Conservation (phyloP, 1,140 invertebrate species). For the Drosophila sp. region DNA sequence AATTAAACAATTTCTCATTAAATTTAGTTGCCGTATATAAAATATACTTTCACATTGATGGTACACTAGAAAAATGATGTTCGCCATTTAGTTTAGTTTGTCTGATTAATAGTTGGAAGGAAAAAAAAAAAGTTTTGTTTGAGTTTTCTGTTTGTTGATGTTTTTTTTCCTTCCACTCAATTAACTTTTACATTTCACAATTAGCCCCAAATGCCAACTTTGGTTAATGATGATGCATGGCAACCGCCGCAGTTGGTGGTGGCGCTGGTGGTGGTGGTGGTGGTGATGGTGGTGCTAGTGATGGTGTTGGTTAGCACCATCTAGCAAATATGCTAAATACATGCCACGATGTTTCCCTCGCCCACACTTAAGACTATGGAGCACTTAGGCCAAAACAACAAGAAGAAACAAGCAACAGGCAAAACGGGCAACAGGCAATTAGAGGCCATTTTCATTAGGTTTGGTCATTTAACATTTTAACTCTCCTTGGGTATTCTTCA, state of each 20-base stretch:
- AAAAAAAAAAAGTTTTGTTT: neutral
- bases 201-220: conserved; percentile 18
- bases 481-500: conserved; percentile 34
- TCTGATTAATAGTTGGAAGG: conserved; percentile 1
- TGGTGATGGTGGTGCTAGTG: conserved; percentile 3
- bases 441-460: conserved; percentile 64
- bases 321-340: conserved; percentile 46
- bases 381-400: conserved; percentile 33
- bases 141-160: neutral
- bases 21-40: too few relatives aligned
- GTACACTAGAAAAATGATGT: neutral
- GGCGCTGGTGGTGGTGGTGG: conserved; percentile 1
- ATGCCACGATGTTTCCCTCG: conserved; percentile 5
- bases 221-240: conserved; percentile 23
- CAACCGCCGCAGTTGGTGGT: conserved; percentile 7
- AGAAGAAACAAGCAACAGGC: conserved; percentile 1
- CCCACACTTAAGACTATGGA: conserved; percentile 45
- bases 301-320: conserved; percentile 3
- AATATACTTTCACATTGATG: neutral
- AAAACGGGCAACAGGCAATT: conserved; percentile 45
- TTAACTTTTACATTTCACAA: conserved; percentile 11
- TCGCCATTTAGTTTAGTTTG: neutral
- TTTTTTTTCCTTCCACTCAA: neutral
- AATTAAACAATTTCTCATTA: too few relatives aligned
- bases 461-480: conserved; percentile 43